Conservation (phyloP, 2,113 vertebrate genomes). For the Chloropsis cyanopogon region DNA sequence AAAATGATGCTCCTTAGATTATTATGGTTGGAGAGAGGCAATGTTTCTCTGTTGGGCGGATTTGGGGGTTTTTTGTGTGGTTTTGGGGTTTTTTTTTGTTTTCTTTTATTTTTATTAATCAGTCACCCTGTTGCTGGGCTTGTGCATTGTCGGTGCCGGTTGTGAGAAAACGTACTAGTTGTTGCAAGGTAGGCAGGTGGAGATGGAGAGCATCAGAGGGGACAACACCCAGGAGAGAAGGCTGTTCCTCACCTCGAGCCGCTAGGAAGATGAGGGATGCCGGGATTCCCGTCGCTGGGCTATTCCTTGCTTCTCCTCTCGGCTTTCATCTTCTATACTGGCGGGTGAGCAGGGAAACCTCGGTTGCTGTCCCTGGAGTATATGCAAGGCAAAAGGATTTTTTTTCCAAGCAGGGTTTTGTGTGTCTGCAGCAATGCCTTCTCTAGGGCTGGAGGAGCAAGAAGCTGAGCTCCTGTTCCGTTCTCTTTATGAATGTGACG, state of each 20-base stretch:
- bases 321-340: background rate
- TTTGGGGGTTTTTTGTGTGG: background rate
- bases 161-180: background rate
- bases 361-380: background rate
- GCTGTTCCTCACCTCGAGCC: background rate
- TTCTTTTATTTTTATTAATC: background rate
- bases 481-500: background rate
- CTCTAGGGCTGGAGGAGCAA: background rate
- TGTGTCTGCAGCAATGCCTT: background rate
- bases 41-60: background rate
- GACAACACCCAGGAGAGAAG: conserved; percentile 4
- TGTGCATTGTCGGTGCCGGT: background rate
- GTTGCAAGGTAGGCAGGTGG: background rate
- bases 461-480: background rate
- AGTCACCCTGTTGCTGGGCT: background rate
- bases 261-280: background rate
- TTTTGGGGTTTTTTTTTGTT: background rate
- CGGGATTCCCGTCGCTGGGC: conserved; percentile 38
- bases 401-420: background rate
- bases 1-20: background rate
- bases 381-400: background rate
- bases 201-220: background rate
- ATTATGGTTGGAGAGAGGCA: background rate
- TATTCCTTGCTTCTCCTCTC: background rate
- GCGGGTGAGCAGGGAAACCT: background rate